Conservation (phyloP, 2,113 vertebrate species). For the Trinectes maculatus region DNA sequence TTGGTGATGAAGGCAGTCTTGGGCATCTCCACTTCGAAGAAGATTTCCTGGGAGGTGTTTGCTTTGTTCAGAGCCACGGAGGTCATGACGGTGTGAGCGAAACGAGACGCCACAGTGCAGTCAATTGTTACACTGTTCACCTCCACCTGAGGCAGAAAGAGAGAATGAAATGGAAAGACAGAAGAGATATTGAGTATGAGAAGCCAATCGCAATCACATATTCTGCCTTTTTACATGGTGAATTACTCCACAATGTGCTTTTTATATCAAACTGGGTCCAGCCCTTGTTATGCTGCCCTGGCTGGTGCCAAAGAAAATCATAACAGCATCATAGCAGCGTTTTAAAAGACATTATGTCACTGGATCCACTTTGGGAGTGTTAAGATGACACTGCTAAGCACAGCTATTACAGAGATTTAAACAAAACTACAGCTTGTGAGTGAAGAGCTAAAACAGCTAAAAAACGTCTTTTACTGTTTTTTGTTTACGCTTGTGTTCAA, state of each 20-base stretch:
- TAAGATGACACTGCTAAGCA: neutral
- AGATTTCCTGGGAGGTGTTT: slow-evolving; percentile 84
- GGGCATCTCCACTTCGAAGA: slow-evolving; percentile 92
- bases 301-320: slow-evolving; percentile 15
- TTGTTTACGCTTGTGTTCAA: too few species aligned
- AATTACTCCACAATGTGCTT: neutral
- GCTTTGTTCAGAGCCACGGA: slow-evolving; percentile 88
- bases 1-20: slow-evolving; percentile 96
- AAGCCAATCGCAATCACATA: neutral
- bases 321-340: too few species aligned
- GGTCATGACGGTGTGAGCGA: slow-evolving; percentile 91
- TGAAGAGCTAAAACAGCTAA: too few species aligned
- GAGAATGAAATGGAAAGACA: neutral
- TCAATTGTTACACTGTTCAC: slow-evolving; percentile 85
- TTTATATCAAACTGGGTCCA: neutral
- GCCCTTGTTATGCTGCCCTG: neutral
- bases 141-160: slow-evolving; percentile 61
- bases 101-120: slow-evolving; percentile 88
- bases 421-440: too few species aligned
- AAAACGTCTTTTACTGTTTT: too few species aligned
- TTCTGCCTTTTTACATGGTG: too few species aligned
- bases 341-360: slow-evolving; percentile 28
- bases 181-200: neutral
- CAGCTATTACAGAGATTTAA: neutral
- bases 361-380: slow-evolving; percentile 29